A percentile compares a stretch with the other conserved stretches of the same genome.
Conservation (phyloP, 2,888 invertebrate species). For the Caenorhabditis panamensis region DNA sequence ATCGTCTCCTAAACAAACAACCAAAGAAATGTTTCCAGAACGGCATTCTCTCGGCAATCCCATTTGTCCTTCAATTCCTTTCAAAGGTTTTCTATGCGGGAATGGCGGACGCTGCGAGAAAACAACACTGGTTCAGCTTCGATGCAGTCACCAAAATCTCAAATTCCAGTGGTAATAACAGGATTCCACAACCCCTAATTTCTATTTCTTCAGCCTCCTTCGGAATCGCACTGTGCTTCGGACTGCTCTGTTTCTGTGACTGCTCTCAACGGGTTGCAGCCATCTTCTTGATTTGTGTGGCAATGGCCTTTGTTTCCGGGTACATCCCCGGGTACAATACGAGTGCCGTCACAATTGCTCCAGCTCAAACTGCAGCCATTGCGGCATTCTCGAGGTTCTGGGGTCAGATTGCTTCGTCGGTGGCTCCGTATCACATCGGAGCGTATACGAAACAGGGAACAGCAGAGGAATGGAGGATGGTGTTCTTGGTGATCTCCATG, state of each 20-base stretch:
- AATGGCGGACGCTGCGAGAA: constrained; percentile 74
- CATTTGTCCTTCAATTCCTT: constrained; percentile 78
- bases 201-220: constrained; percentile 75
- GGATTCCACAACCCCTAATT: neutral
- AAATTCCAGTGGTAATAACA: constrained; percentile 75
- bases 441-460: constrained; percentile 73
- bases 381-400: constrained; percentile 79
- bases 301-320: constrained; percentile 79
- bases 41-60: constrained; percentile 79
- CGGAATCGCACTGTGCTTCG: constrained; percentile 76
- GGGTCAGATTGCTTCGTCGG: constrained; percentile 78
- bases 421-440: constrained; percentile 79
- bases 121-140: constrained; percentile 57
- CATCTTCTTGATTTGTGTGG: constrained; percentile 73
- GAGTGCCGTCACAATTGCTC: constrained; percentile 80
- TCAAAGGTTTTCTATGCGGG: constrained; percentile 78
- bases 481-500: constrained; percentile 72
- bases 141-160: constrained; percentile 76
- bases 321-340: constrained; percentile 81
- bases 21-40: constrained; percentile 68
- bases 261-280: constrained; percentile 72
- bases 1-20: neutral
- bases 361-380: constrained; percentile 78
- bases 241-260: constrained; percentile 76
- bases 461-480: constrained; percentile 76